Base-by-base conservation (phyloP, 2,797 vertebrate species). In the Myripristis murdjan region DNA sequence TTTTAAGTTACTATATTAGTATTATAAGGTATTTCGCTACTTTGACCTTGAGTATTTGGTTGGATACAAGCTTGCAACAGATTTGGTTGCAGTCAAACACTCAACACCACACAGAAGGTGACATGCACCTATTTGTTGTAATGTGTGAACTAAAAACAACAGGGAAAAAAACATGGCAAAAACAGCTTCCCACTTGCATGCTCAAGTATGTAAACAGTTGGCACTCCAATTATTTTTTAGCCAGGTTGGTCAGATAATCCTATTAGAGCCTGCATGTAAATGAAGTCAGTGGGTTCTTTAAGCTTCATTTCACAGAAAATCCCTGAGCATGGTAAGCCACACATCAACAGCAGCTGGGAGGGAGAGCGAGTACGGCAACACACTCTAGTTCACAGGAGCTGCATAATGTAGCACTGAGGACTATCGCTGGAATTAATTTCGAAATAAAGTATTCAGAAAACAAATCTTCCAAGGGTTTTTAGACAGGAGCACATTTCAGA, bases 161-260 rank as follows among this genome's bases (percentile, higher is more conserved):
- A 65, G 46, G 61, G 72, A 31, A 33, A 22, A 56, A 16, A 55
- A 9, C 9, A 33, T 1, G 15, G 33, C 35, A 52, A 15, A 39
- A 56, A 77, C 48, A 55, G 70, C 67, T 44, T 55, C 35, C 69
- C 41, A 58, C 48, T 47, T 57, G 44, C 9, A 8, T 7, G 0
- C 63, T 72, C 41, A 7, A 46, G 53, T 75, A 80, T 55, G 73
- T 46, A 76, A 83, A 86, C 82, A 87, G 83, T 85, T 79, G 72
- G 70, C 72, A 84, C 67, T 90, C 64, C 69, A 90, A 90, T 87
- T 85, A 89, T 37, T 11, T 77, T 88, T 83, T 54, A 71, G 71
- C 49, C 70, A 87, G 53, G 71, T 83, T 82, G 78, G 83, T 76
- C 73, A 83, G 64, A 88, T 82, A 91, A 91, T 90, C 87, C 73